These are phyloP conservation scores for Leptodactylus fuscus DNA, from an alignment of 2,113 vertebrate species.

Conservation along the genomic window DNA sequence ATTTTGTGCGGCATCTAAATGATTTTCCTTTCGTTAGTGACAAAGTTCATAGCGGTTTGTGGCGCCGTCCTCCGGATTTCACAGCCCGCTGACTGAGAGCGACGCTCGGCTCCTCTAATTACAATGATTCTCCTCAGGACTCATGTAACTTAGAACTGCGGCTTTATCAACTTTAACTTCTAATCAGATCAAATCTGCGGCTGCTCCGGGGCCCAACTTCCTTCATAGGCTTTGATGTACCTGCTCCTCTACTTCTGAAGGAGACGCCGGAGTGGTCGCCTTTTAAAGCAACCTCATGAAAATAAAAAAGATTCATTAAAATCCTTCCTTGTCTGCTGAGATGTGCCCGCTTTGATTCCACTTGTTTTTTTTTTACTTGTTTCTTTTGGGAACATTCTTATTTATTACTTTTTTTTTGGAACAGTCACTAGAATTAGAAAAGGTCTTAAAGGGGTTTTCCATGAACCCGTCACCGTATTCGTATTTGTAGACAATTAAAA, in stretches of 20 bases:
- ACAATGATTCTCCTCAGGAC: slow-evolving; percentile 10
- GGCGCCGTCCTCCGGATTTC: slow-evolving; percentile 6
- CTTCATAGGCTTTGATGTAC: slow-evolving; percentile 40
- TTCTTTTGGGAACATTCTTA: neutral
- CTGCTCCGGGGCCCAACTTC: slow-evolving; percentile 34
- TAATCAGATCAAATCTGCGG: slow-evolving; percentile 35
- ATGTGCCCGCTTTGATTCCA: slow-evolving; percentile 19
- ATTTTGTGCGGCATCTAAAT: neutral
- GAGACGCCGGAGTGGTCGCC: slow-evolving; percentile 8
- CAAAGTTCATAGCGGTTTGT: slow-evolving; percentile 2
- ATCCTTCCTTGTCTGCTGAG: slow-evolving; percentile 19
- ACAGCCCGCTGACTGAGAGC: slow-evolving; percentile 14
- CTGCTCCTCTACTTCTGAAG: slow-evolving; percentile 29
- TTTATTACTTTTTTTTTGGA: neutral
- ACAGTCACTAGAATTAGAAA: neutral
- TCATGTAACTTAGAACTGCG: slow-evolving; percentile 33
- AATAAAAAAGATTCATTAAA: slow-evolving; percentile 29
- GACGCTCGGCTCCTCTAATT: slow-evolving; percentile 21
- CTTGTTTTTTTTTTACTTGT: neutral
- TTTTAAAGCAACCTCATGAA: slow-evolving; percentile 10
- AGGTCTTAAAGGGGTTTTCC: too few relatives aligned
- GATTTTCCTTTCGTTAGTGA: slow-evolving; percentile 19
- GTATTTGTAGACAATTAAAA: too few relatives aligned
- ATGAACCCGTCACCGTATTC: too few relatives aligned
- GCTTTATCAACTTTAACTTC: slow-evolving; percentile 45